These are phyloP conservation scores for Darevskia nairensis DNA, from an alignment of 2,797 vertebrate genomes.

Conservation along the genomic window DNA sequence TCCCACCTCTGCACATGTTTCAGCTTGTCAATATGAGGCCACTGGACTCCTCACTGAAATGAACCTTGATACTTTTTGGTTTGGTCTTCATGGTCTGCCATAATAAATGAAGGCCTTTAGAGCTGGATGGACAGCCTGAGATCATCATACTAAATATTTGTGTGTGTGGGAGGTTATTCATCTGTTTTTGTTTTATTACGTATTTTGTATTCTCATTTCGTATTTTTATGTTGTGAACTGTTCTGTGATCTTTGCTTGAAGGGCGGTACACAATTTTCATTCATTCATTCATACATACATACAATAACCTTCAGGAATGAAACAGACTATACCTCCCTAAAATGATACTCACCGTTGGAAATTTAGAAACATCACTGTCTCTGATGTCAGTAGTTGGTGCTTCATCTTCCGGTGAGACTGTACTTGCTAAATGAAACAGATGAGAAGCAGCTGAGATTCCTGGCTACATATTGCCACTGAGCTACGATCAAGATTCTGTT, in stretches of 20 bases:
- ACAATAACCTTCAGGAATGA: too few relatives aligned
- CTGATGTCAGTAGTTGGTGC: slow-evolving; percentile 50
- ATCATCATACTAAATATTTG: too few relatives aligned
- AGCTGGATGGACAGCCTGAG: background rate
- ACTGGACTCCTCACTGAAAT: background rate
- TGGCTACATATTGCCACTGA: background rate
- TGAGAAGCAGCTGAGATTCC: background rate
- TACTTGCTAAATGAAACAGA: slow-evolving; percentile 59
- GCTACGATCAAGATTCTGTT: background rate
- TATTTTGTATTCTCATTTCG: too few relatives aligned
- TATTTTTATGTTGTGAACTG: too few relatives aligned
- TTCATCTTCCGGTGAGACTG: slow-evolving; percentile 67
- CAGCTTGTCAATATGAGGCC: too few relatives aligned
- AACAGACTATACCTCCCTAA: background rate
- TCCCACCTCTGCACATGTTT: too few relatives aligned
- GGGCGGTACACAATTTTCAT: too few relatives aligned
- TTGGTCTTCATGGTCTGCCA: background rate
- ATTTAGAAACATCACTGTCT: slow-evolving; percentile 28
- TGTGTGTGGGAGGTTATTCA: too few relatives aligned
- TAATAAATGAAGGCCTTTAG: background rate
- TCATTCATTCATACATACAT: too few relatives aligned
- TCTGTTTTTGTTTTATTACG: too few relatives aligned
- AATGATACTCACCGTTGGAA: slow-evolving; percentile 56
- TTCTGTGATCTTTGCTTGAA: too few relatives aligned
- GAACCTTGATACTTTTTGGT: background rate